These are phyloP conservation scores for Lethenteron camtschaticum DNA, from an alignment of 2,113 vertebrate genomes.

Conservation along the genomic window DNA sequence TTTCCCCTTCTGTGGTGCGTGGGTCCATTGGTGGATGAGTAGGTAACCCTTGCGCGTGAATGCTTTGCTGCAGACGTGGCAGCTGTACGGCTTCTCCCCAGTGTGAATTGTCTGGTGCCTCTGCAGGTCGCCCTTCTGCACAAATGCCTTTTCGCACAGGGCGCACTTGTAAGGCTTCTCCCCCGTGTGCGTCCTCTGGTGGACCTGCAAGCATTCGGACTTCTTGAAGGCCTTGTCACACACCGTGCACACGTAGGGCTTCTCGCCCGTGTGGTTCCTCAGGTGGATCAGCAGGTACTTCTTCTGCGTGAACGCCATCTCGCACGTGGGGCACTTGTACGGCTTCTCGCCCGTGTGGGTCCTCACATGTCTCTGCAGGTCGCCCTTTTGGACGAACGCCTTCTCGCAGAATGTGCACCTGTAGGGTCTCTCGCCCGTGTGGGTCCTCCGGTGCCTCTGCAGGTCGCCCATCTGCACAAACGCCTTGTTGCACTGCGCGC, in stretches of 20 bases:
- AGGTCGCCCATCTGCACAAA: slow-evolving; percentile 90
- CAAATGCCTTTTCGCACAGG: slow-evolving; percentile 78
- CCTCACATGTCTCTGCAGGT: slow-evolving; percentile 71
- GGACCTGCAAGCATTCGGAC: slow-evolving; percentile 70
- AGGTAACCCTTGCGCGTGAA: slow-evolving; percentile 24
- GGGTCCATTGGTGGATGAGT: too few species aligned
- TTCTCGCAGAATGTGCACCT: slow-evolving; percentile 89
- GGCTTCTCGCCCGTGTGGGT: slow-evolving; percentile 91
- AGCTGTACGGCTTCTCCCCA: slow-evolving; percentile 79
- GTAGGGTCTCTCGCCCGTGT: slow-evolving; percentile 64
- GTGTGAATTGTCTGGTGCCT: slow-evolving; percentile 83
- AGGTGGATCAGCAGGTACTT: not conserved
- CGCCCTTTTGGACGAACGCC: slow-evolving; percentile 85
- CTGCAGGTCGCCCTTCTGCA: slow-evolving; percentile 77
- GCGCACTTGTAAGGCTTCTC: slow-evolving; percentile 92
- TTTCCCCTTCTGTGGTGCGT: too few species aligned
- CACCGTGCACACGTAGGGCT: slow-evolving; percentile 79
- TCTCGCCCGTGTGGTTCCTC: slow-evolving; percentile 22
- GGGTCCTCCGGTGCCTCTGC: slow-evolving; percentile 82
- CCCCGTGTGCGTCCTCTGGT: slow-evolving; percentile 66
- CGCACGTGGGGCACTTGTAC: slow-evolving; percentile 73
- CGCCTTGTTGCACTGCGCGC: slow-evolving; percentile 74
- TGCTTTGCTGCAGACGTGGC: slow-evolving; percentile 77
- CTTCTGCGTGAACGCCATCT: slow-evolving; percentile 70
- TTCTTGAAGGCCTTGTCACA: slow-evolving; percentile 90